Conservation (phyloP, 2,888 invertebrate species). For the Drosophila lacicola region DNA sequence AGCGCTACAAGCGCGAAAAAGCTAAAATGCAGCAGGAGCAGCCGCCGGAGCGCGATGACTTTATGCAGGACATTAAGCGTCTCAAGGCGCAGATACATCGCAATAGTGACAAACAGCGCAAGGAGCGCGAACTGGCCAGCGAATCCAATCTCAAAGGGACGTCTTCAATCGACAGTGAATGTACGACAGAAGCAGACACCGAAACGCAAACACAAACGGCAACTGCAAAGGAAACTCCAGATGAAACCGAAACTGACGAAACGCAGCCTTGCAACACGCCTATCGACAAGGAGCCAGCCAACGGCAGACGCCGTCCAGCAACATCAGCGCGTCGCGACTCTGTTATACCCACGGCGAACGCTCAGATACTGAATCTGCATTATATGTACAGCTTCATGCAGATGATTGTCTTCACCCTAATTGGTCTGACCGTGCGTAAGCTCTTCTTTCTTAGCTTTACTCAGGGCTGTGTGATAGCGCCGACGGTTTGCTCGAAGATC, state of each 20-base stretch:
- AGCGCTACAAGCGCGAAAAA: slow-evolving; percentile 82
- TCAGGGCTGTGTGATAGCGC: slow-evolving; percentile 87
- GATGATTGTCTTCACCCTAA: slow-evolving; percentile 87
- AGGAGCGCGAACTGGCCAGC: slow-evolving; percentile 60
- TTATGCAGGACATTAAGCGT: slow-evolving; percentile 83
- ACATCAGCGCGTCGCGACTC: slow-evolving; percentile 43
- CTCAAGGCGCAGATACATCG: slow-evolving; percentile 83
- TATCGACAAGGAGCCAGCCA: slow-evolving; percentile 31
- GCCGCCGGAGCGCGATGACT: slow-evolving; percentile 76
- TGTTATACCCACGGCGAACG: slow-evolving; percentile 52
- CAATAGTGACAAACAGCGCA: slow-evolving; percentile 73
- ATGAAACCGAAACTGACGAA: slow-evolving; percentile 28
- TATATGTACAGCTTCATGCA: slow-evolving; percentile 90
- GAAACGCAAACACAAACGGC: slow-evolving; percentile 2
- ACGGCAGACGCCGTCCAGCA: slow-evolving; percentile 30
- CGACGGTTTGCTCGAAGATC: slow-evolving; percentile 88
- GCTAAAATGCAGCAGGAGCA: slow-evolving; percentile 74
- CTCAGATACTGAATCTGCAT: slow-evolving; percentile 72
- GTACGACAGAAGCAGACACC: background rate
- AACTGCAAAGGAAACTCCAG: slow-evolving; percentile 1
- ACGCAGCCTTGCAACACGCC: slow-evolving; percentile 49
- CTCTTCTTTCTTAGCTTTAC: slow-evolving; percentile 84
- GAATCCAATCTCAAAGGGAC: slow-evolving; percentile 34
- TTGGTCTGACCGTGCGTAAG: slow-evolving; percentile 83
- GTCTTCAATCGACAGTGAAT: slow-evolving; percentile 3